A percentile compares a stretch with the other conserved stretches of the same genome.
Evolutionary conservation across 2,113 vertebrate genomes (phyloP).

Genomic region (Microcebus lehilahytsara): DNA sequence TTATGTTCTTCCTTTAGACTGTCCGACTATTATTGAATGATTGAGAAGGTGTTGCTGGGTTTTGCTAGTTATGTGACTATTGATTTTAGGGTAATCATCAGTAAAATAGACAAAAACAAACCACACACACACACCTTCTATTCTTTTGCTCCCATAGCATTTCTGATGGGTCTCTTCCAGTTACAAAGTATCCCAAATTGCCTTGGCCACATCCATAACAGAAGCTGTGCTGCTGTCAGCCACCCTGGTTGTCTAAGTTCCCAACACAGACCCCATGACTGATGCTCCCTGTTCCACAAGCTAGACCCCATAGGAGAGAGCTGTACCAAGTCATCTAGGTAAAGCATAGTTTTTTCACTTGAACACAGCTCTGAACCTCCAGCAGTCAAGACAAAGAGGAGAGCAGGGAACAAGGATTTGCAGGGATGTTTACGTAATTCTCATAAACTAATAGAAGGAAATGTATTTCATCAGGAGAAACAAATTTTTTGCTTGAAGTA

Average conservation of each 20-base stretch:
- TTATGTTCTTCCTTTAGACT: background rate
- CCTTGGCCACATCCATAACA: background rate
- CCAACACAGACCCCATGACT: background rate
- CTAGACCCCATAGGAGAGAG: background rate
- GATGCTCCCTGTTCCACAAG: background rate
- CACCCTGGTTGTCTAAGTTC: background rate
- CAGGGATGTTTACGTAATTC: constrained; percentile 6
- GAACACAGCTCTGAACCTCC: background rate
- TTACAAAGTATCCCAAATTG: background rate
- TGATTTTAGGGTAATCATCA: background rate
- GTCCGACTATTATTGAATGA: background rate
- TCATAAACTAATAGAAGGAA: constrained; percentile 41
- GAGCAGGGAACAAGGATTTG: background rate
- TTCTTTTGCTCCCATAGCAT: background rate
- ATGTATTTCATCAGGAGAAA: background rate
- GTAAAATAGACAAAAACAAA: background rate
- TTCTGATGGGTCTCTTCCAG: background rate
- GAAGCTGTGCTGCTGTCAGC: background rate
- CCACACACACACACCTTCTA: background rate
- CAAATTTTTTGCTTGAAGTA: background rate
- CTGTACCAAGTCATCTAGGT: no score
- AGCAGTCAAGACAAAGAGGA: background rate
- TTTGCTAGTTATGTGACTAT: background rate
- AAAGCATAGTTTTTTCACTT: background rate
- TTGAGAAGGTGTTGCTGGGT: background rate